Evolutionary conservation across 2,113 vertebrate genomes (phyloP).

Genomic region (Leptosomus discolor): DNA sequence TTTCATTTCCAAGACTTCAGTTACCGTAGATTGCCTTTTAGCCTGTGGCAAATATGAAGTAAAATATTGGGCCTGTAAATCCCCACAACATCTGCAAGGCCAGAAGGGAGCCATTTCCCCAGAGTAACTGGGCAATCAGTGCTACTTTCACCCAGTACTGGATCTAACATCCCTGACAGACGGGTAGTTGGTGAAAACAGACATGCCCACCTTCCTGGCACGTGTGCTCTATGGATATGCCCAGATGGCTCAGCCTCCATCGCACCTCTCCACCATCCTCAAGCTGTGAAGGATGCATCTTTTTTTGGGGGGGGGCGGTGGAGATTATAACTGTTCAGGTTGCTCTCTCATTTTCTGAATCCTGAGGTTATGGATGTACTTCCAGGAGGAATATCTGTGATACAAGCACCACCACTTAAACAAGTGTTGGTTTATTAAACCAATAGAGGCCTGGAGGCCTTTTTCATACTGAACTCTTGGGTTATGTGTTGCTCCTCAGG

Average conservation of each 20-base stretch:
- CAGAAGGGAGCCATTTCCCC: neutral
- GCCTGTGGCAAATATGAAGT: neutral
- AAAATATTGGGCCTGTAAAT: neutral
- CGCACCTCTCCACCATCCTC: neutral
- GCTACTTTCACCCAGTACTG: neutral
- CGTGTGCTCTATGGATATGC: accelerated
- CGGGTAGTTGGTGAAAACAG: neutral
- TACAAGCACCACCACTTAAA: neutral
- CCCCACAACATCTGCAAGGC: neutral
- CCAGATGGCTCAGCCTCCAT: neutral
- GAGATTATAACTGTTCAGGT: neutral
- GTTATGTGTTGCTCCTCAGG: neutral
- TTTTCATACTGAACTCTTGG: neutral
- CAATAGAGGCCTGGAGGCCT: neutral
- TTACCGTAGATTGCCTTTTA: neutral
- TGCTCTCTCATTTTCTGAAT: neutral
- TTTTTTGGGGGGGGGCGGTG: accelerated
- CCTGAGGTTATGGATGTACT: neutral
- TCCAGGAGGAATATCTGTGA: neutral
- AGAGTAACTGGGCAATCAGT: neutral
- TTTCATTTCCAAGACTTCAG: neutral
- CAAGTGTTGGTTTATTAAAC: neutral
- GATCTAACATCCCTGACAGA: neutral
- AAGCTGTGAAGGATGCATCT: neutral
- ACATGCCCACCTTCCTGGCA: too few species aligned